These are phyloP conservation scores for Azemiops feae DNA, from an alignment of 2,113 vertebrate genomes.

Conservation along the genomic window DNA sequence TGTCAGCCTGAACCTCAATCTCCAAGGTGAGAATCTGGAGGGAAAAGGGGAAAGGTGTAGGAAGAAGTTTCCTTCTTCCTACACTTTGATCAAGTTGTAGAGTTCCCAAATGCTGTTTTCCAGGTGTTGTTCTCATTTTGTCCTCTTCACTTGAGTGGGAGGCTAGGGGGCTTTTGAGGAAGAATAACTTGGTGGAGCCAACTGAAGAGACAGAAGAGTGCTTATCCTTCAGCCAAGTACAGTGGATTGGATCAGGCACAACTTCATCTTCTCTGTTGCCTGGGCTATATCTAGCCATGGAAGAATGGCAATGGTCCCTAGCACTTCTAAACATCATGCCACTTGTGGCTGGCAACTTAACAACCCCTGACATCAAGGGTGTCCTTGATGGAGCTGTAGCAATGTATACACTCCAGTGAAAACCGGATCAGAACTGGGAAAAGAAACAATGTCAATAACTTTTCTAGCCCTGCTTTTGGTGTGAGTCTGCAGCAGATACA, in stretches of 20 bases:
- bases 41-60: neutral
- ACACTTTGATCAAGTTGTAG: neutral
- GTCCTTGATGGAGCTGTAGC: neutral
- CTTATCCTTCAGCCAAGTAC: neutral
- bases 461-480: neutral
- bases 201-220: neutral
- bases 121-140: neutral
- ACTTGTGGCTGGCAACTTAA: neutral
- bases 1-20: neutral
- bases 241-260: neutral
- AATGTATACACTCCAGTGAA: neutral
- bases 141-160: neutral
- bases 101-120: neutral
- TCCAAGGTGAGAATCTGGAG: neutral
- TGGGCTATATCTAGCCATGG: neutral
- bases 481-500: neutral
- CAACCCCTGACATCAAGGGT: neutral
- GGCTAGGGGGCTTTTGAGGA: neutral
- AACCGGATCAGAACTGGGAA: neutral
- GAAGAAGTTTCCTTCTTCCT: neutral
- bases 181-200: neutral
- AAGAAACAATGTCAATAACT: neutral
- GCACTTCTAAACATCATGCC: neutral
- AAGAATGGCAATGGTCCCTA: neutral
- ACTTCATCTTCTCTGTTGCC: neutral